Base-by-base conservation (phyloP, 2,797 vertebrate species). In the Betta splendens region DNA sequence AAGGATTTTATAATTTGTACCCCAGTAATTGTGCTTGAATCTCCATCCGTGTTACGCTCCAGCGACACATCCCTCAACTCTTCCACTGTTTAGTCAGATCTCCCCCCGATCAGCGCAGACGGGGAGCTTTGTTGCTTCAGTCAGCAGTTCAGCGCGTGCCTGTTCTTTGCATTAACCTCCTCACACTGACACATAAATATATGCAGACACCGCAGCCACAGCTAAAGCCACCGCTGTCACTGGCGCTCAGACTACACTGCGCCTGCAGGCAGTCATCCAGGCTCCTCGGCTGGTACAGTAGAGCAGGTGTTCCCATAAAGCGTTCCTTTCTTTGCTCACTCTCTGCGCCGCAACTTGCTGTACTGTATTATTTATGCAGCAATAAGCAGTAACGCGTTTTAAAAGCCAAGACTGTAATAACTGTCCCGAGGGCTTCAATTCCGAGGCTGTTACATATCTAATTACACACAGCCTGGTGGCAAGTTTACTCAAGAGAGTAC, bases 1-100 rank as follows among this genome's bases (percentile, higher is more conserved):
- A 64, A 73, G 4, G 39, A 53, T 36, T 68, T 61, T 69, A 38
- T 22, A 70, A 21, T 53, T n/a, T 42, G 37, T 52, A 26, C 52
- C 28, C 9, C 16, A 38, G 37, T 58, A 74, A 77, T 72, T 70
- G 53, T 50, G 45, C 46, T 64, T 77, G 66, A 20, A 47, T 56
- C 69, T 73, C 48, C 51, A 55, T 71, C 55, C 33, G 39, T 48
- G 47, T 49, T 59, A 71, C 71, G 54, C 44, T 69, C 46, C 32
- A 39, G 47, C 18, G 49, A 40, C 51, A 72, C 64, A 54, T 55
- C 47, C 48, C 43, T 59, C 25, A 61, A 39, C 58, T 51, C 56
- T 65, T 61, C 37, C 64, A 64, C 58, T 45, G 25, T 76, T 70
- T 22, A 58, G 72, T 69, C 50, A 49, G 50, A 50, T 70, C n/a